These are phyloP conservation scores for Drosophila rhopaloa DNA, from an alignment of 1,140 invertebrate species.

Conservation along the genomic window DNA sequence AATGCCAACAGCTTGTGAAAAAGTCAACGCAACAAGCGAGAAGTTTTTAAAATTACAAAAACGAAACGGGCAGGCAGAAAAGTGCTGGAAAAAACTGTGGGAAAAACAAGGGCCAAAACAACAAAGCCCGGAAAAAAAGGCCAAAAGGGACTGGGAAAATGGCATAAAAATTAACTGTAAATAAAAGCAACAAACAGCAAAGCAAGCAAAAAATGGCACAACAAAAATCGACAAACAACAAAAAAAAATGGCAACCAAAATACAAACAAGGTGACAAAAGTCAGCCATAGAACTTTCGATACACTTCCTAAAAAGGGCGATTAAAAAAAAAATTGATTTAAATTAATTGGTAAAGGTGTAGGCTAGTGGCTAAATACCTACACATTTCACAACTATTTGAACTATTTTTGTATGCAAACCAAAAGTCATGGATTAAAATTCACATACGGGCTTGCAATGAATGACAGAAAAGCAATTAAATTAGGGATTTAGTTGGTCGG, in stretches of 20 bases:
- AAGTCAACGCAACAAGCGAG: slow-evolving; percentile 36
- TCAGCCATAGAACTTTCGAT: not conserved
- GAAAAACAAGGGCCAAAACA: not conserved
- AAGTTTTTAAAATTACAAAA: slow-evolving; percentile 28
- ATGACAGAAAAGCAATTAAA: not conserved
- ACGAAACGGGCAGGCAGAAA: not conserved
- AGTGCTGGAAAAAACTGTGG: not conserved
- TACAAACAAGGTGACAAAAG: slow-evolving; percentile 14
- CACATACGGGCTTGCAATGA: not conserved
- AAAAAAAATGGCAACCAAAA: slow-evolving; percentile 11
- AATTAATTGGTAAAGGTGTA: no score
- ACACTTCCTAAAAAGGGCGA: not conserved
- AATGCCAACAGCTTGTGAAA: slow-evolving; percentile 22
- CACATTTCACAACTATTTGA: no score
- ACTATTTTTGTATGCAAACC: no score
- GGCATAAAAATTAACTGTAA: slow-evolving; percentile 61
- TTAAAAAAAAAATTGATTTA: not conserved
- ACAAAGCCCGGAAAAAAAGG: slow-evolving; percentile 6
- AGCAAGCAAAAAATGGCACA: slow-evolving; percentile 29
- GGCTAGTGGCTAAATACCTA: no score
- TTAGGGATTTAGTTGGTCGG: not conserved
- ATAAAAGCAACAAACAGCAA: slow-evolving; percentile 47
- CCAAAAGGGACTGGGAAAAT: slow-evolving; percentile 13
- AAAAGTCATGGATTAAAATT: not conserved
- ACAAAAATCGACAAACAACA: not conserved